Evolutionary conservation across 2,113 vertebrate genomes (phyloP), one percentile per base, ranked within the genome.

Genomic region (Corapipo altera): DNA sequence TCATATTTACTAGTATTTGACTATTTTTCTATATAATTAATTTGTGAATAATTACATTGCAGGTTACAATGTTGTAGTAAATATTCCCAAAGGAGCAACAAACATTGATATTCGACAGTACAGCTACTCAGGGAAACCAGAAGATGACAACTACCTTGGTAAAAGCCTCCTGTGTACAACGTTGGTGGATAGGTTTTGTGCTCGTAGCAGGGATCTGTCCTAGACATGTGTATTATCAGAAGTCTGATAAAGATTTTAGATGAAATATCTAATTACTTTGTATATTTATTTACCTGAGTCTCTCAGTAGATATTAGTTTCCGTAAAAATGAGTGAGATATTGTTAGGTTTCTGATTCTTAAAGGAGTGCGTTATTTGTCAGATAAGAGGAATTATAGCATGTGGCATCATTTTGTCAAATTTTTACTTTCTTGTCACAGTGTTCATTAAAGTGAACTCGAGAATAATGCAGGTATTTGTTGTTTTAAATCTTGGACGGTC

Each of bases 91-190:
- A n/a, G 99, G 99, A 97, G 99, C 99, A 88, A 99, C 99, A 86
- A 99, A 99, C 95, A 98, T 99, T 92, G 99, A 99, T 83, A 97
- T 99, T 97, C 98, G 69, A 81, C 99, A 99, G 96, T 98, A 99
- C 98, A 99, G 99, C 98, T 99, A 99, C 97, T 99, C 99, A 79
- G 99, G 99, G 91, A 99, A 98, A 89, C 98, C 99, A 87, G 99
- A 99, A 96, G 99, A 99, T 96, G 99, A 99, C 98, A 99, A 98
- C 98, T 99, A 99, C 97, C 99, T 99, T 91, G 99, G 99, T 99
- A 98, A 98, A 98, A 96, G 43, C 65, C 80, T 96, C 30, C 46
- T 77, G 48, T 87, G 35, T 84, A 48, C 32, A 84, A 32, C 44
- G 88, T 8, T 52, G 51, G 19, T 78, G 28, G 44, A 76, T 41